Percentiles rank a stretch among this genome's conserved stretches.
These are phyloP conservation scores for Xanthorhoe designata DNA, from an alignment of 2,888 invertebrate genomes.

Conservation along the genomic window DNA sequence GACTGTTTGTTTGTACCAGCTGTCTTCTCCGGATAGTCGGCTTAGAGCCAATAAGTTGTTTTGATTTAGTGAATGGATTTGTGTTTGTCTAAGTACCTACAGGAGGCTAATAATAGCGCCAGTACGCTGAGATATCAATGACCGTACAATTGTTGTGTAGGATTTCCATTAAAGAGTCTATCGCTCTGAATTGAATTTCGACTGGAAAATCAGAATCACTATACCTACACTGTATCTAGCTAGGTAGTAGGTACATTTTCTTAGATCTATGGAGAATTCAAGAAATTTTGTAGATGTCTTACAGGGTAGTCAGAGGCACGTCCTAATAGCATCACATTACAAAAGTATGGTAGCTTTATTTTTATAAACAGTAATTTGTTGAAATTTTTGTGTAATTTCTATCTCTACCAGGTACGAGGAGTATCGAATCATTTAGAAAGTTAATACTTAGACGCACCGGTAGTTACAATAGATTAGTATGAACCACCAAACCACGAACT, in stretches of 20 bases:
- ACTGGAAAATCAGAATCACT: neutral
- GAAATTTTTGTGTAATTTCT: too few relatives aligned
- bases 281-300: too few relatives aligned
- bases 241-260: too few relatives aligned
- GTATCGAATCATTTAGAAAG: slow-evolving; percentile 28
- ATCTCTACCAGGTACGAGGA: neutral
- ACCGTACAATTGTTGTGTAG: neutral
- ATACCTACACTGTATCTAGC: too few relatives aligned
- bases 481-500: slow-evolving; percentile 31
- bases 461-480: slow-evolving; percentile 25
- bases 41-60: slow-evolving; percentile 24
- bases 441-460: slow-evolving; percentile 21
- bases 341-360: too few relatives aligned
- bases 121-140: slow-evolving; percentile 12
- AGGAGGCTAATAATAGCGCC: slow-evolving; percentile 1
- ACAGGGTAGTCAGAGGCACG: too few relatives aligned
- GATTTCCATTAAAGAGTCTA: neutral
- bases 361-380: too few relatives aligned
- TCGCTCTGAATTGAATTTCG: neutral
- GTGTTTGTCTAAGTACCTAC: slow-evolving; percentile 11
- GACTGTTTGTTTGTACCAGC: slow-evolving; percentile 24
- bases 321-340: too few relatives aligned
- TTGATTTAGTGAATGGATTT: slow-evolving; percentile 24
- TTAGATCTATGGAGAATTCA: too few relatives aligned
- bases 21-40: slow-evolving; percentile 16